Evolutionary conservation across 2,888 invertebrate species (phyloP).

Genomic region (Athalia rosae): DNA sequence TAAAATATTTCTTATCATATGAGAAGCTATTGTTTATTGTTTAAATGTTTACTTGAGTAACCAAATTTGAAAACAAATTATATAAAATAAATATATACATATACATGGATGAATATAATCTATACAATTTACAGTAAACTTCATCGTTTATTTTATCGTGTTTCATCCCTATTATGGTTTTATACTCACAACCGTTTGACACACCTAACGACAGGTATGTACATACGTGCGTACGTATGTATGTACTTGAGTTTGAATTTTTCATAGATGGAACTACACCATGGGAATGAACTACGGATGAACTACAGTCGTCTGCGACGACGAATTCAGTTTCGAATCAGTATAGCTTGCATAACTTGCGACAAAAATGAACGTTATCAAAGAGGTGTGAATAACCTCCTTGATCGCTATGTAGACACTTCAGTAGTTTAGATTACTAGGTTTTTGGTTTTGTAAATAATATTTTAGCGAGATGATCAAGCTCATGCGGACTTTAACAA

Average conservation of each 20-base stretch:
- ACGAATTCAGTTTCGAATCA: too few relatives aligned
- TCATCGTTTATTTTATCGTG: not conserved
- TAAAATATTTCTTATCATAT: not conserved
- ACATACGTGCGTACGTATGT: too few relatives aligned
- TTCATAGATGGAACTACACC: too few relatives aligned
- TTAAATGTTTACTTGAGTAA: slow-evolving; percentile 19
- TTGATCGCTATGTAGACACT: too few relatives aligned
- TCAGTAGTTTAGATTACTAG: too few relatives aligned
- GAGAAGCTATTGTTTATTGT: slow-evolving; percentile 17
- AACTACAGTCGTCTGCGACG: too few relatives aligned
- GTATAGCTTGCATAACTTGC: too few relatives aligned
- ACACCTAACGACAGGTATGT: too few relatives aligned
- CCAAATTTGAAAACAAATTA: slow-evolving; percentile 13
- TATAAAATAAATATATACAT: not conserved
- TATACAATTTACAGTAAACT: slow-evolving; percentile 2
- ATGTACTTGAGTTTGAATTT: too few relatives aligned
- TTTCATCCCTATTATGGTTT: not conserved
- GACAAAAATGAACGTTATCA: too few relatives aligned
- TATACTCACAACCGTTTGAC: not conserved
- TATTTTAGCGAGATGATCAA: slow-evolving; percentile 13
- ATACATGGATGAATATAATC: slow-evolving; percentile 5
- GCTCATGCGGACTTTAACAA: slow-evolving; percentile 16
- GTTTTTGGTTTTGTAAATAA: not conserved
- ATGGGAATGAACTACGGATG: too few relatives aligned
- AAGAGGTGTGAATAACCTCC: too few relatives aligned